A percentile compares a stretch with the other conserved stretches of the same genome.
phyloP scores from a whole-genome alignment of 2,888 invertebrate genomes.

The Operophtera brumata region DNA sequence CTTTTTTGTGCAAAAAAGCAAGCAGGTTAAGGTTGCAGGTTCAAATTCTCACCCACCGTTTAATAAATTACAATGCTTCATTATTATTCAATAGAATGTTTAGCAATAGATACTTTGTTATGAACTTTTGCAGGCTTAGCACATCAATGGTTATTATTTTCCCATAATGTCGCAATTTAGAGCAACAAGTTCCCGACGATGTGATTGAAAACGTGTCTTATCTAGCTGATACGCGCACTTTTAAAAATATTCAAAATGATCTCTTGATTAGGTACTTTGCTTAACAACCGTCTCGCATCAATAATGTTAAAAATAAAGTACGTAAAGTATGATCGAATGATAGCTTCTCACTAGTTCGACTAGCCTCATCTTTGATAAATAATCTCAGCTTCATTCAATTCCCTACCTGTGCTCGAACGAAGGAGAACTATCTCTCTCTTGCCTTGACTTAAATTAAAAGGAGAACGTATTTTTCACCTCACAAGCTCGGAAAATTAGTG shows the following conservation, averaged over 20 bases:
- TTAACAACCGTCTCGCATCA: neutral
- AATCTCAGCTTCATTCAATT: too few relatives aligned
- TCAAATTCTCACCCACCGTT: neutral
- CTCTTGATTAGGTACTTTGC: slow-evolving; percentile 32
- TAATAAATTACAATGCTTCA: slow-evolving; percentile 15
- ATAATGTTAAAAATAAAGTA: neutral
- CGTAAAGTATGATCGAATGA: neutral
- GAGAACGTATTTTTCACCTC: too few relatives aligned
- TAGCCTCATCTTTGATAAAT: too few relatives aligned
- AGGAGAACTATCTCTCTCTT: too few relatives aligned
- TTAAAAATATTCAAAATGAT: slow-evolving; percentile 46
- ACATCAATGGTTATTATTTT: slow-evolving; percentile 37
- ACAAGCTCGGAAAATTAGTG: too few relatives aligned
- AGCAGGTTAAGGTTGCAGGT: neutral
- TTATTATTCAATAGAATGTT: slow-evolving; percentile 33
- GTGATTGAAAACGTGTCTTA: slow-evolving; percentile 80
- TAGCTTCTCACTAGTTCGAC: too few relatives aligned
- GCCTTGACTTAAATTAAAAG: too few relatives aligned
- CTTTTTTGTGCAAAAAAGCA: neutral
- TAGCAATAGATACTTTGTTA: neutral
- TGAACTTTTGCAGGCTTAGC: neutral
- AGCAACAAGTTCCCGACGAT: slow-evolving; percentile 40
- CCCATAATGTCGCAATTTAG: slow-evolving; percentile 51
- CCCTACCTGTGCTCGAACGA: too few relatives aligned
- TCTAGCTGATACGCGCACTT: slow-evolving; percentile 55